Evolutionary conservation across 2,797 vertebrate genomes (phyloP), one percentile per base, ranked within the genome.

Genomic region (Craterocephalus amniculus): DNA sequence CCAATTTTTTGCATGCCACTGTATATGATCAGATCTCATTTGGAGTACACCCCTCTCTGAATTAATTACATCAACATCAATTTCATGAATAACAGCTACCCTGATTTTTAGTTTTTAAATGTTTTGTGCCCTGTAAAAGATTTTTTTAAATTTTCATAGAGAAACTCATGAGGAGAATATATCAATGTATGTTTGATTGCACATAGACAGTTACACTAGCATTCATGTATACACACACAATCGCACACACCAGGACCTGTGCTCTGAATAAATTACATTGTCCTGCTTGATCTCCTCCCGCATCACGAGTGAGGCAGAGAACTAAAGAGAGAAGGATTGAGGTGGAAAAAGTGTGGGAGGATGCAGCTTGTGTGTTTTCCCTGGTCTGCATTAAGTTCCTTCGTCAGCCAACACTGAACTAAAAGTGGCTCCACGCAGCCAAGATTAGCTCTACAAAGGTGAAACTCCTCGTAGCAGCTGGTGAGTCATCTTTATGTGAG

Each of bases 401-500:
- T 70, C 59, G 77, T 85, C 87, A 83, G 85, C 83, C 78, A 87
- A 82, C 82, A 69, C 74, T 36, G 54, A 78, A 83, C 90, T 90
- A 92, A 92, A 93, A 93, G 92, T 90, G 88, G 87, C 80, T 84
- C 74, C 36, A 34, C 56, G 69, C 72, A 72, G 85, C 92, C 89
- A 88, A 86, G 86, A 92, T 91, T 91, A 93, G 89, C 84, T 85
- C 69, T 24, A 75, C 84, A 88, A 88, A 88, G 89, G 89, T 91
- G 87, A 86, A 83, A 67, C 80, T 66, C 67, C 68, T 75, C 58
- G 26, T 38, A 55, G 78, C 65, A 76, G 85, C 67, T 26, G 68
- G 70, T 91, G 91, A 90, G 76, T 93, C 91, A 90, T 88, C 80
- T 63, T 36, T 60, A 38, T 70, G 60, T 72, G 59, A 73, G 56